phyloP scores from a whole-genome alignment of 2,113 vertebrate species.

The Petaurus breviceps region DNA sequence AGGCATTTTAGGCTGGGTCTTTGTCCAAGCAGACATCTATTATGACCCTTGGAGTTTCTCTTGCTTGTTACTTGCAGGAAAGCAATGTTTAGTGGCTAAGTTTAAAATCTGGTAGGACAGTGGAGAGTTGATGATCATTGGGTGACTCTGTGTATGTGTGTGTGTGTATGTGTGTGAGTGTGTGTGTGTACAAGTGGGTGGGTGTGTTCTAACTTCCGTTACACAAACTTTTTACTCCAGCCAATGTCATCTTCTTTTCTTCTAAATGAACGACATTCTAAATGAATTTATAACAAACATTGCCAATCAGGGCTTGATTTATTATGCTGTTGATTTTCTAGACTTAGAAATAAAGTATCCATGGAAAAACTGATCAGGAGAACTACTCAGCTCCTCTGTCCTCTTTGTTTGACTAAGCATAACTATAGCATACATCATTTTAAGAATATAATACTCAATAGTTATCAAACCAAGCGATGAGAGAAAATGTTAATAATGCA shows the following conservation, averaged over 20 bases:
- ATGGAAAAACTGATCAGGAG: not conserved
- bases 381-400: not conserved
- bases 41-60: not conserved
- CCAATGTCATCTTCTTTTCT: not conserved
- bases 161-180: no score
- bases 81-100: not conserved
- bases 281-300: not conserved
- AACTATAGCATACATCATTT: not conserved
- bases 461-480: not conserved
- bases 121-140: not conserved
- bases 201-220: not conserved
- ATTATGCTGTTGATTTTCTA: not conserved
- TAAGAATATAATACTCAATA: not conserved
- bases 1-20: not conserved
- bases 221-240: not conserved
- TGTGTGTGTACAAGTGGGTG: no score
- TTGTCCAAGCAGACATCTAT: not conserved
- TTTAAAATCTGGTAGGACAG: not conserved
- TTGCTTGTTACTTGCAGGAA: not conserved
- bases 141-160: not conserved
- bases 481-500: not conserved
- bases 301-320: not conserved
- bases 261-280: not conserved
- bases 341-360: not conserved
- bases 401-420: not conserved